Conservation (phyloP, 1,140 invertebrate genomes). For the Pseudomyrmex gracilis region DNA sequence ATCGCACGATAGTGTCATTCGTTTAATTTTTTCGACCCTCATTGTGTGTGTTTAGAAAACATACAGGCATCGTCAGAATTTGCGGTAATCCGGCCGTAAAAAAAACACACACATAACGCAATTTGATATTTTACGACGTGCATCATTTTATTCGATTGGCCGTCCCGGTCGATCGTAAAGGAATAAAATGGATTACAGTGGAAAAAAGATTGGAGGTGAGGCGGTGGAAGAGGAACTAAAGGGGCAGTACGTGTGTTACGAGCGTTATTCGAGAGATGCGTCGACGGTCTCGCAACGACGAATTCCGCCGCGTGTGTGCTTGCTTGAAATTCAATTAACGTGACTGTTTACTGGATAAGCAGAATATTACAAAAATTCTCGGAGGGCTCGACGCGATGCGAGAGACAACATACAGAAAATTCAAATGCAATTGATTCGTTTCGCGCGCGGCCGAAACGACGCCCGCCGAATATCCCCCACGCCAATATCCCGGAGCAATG, state of each 20-base stretch:
- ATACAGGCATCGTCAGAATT: background rate
- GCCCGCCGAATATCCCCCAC: conserved; percentile 2
- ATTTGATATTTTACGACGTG: conserved; percentile 38
- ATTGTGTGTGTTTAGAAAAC: background rate
- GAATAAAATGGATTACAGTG: conserved; percentile 56
- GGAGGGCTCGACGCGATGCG: background rate
- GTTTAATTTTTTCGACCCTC: background rate
- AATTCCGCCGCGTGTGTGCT: background rate
- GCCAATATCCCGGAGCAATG: background rate
- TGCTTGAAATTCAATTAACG: conserved; percentile 33
- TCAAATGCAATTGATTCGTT: conserved; percentile 31
- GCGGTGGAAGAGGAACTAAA: conserved; percentile 63
- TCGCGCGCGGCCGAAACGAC: background rate
- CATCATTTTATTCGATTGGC: conserved; percentile 40
- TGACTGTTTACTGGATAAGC: conserved; percentile 18
- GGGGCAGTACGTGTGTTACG: conserved; percentile 74
- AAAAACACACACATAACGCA: background rate
- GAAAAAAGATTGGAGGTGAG: conserved; percentile 14
- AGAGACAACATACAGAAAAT: conserved; percentile 2
- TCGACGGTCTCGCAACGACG: conserved; percentile 72
- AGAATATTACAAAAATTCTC: conserved; percentile 26
- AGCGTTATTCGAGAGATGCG: conserved; percentile 60
- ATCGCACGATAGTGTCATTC: background rate
- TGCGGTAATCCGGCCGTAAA: background rate
- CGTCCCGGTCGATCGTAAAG: conserved; percentile 62